Evolutionary conservation across 2,797 vertebrate genomes (phyloP).

Genomic region (Xiphophorus birchmanni): DNA sequence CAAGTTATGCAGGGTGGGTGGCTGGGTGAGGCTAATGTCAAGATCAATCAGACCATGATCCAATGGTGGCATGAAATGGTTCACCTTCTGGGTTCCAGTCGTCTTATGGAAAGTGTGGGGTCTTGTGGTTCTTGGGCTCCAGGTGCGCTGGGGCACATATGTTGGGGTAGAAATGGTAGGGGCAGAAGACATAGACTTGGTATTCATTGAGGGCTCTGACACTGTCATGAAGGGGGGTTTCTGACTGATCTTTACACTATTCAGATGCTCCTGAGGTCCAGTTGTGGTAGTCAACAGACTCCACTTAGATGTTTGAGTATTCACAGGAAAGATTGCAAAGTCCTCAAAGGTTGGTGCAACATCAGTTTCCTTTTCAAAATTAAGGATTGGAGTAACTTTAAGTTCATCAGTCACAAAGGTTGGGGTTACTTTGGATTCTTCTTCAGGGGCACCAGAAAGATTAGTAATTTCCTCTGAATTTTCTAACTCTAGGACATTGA

Average conservation of each 20-base stretch:
- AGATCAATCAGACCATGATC: slow-evolving; percentile 63
- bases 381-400: not conserved
- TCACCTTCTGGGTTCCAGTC: slow-evolving; percentile 58
- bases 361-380: slow-evolving; percentile 11
- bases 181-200: slow-evolving; percentile 24
- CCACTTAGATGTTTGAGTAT: slow-evolving; percentile 65
- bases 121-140: slow-evolving; percentile 58
- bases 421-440: not conserved
- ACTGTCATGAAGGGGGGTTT: slow-evolving; percentile 28
- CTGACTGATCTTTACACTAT: slow-evolving; percentile 63
- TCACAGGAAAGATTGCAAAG: slow-evolving; percentile 55
- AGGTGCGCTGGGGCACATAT: slow-evolving; percentile 46
- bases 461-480: slow-evolving; percentile 1
- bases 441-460: not conserved
- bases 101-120: slow-evolving; percentile 45
- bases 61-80: slow-evolving; percentile 77
- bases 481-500: not conserved
- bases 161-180: slow-evolving; percentile 36
- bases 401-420: not conserved
- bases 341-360: slow-evolving; percentile 36
- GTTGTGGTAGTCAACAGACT: slow-evolving; percentile 49
- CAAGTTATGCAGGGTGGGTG: slow-evolving; percentile 68
- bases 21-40: slow-evolving; percentile 72
- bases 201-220: slow-evolving; percentile 10
- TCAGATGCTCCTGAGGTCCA: slow-evolving; percentile 66